Base-by-base conservation (phyloP, 2,888 invertebrate species). In the Caenorhabditis becei region DNA sequence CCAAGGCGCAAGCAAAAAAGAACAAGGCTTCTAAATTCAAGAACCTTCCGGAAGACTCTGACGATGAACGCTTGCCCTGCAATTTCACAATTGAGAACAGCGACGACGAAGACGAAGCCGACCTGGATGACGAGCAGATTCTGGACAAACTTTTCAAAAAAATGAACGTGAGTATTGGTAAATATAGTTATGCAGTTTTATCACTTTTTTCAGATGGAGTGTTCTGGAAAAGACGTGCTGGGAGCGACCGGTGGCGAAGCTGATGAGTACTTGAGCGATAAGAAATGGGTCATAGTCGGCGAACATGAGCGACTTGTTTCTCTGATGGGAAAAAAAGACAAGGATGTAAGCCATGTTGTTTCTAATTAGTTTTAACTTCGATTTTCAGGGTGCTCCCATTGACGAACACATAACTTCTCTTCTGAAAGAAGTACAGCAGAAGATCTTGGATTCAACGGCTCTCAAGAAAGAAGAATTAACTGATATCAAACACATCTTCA, bases 381-480 rank as follows among this genome's bases (percentile, higher is more conserved):
- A 7, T 32, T 20, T 62, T 24, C 51, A 80, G 75, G 32, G 23
- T 23, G 14, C 24, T 24, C 26, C 62, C 1, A 44, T 75, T n/a
- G 83, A 84, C 28, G 41, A 41, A 18, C 59, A 41, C 11, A 79
- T 84, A 20, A 65, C 47, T n/a, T 18, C 47, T 10, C 47, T 67
- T 10, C 35, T 85, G 8, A 23, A 59, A 14, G 82, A 82, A 7
- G 41, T 66, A 3, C 41, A 69, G 35, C 54, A 72, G 7, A 59
- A 62, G 59, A 77, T 83, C n/a, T n/a, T n/a, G n/a, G n/a, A n/a
- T n/a, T n/a, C n/a, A n/a, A n/a, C n/a, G n/a, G n/a, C 86, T 8
- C 37, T 88, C 44, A 63, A 75, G 10, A 70, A 83, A 20, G 66
- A 74, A 4, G 89, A 88, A 41, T 77, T 70, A 0, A 47, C 56